These are phyloP conservation scores for Lepetodrilus schrolli DNA, from an alignment of 2,888 invertebrate genomes.

Conservation along the genomic window DNA sequence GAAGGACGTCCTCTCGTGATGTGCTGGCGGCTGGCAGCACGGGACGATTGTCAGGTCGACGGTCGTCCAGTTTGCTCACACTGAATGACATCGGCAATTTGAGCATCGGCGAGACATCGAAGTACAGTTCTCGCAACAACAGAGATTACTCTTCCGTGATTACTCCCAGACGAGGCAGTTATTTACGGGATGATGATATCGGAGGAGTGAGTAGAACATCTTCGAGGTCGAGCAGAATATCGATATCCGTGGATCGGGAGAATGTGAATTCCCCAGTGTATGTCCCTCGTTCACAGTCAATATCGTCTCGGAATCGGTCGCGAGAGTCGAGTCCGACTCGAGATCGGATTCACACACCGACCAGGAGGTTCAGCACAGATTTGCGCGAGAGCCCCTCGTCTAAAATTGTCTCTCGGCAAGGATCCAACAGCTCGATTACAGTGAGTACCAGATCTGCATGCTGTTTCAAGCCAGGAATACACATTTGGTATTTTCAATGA, in stretches of 20 bases:
- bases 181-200: not conserved
- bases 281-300: not conserved
- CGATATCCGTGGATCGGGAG: not conserved
- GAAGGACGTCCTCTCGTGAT: slow-evolving; percentile 5
- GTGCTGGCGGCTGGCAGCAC: not conserved
- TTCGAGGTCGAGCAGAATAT: not conserved
- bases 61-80: slow-evolving; percentile 50
- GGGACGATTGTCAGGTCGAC: slow-evolving; percentile 45
- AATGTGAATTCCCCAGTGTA: not conserved
- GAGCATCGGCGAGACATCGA: not conserved
- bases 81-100: slow-evolving; percentile 32
- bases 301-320: not conserved
- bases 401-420: slow-evolving; percentile 51
- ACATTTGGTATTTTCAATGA: too few relatives aligned
- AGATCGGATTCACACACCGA: not conserved
- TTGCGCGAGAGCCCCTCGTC: slow-evolving; percentile 29
- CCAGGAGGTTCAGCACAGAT: slow-evolving; percentile 12
- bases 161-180: not conserved
- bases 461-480: too few relatives aligned
- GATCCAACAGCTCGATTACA: slow-evolving; percentile 55
- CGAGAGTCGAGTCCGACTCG: not conserved
- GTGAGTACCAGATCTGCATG: too few relatives aligned
- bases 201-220: not conserved
- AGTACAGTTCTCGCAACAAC: not conserved
- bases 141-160: not conserved